Conservation (phyloP, 2,888 invertebrate species). For the Ptilodon capucinus region DNA sequence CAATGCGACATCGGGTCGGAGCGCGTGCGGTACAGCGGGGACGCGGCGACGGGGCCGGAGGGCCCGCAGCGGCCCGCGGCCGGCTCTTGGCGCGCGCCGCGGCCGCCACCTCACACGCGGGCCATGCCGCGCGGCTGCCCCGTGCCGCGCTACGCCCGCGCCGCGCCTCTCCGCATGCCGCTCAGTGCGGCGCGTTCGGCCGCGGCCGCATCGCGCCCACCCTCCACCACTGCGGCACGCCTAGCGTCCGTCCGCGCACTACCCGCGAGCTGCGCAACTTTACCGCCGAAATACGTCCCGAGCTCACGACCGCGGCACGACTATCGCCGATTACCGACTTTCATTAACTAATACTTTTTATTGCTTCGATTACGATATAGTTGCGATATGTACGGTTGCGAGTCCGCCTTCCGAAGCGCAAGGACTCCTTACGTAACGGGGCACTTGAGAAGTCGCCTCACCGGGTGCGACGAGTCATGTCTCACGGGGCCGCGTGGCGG, state of each 20-base stretch:
- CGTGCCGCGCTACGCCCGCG: conserved; percentile 33
- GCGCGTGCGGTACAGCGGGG: conserved; percentile 59
- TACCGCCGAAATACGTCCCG: conserved; percentile 34
- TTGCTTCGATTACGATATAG: conserved; percentile 39
- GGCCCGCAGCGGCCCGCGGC: conserved; percentile 75
- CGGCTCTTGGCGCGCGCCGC: conserved; percentile 59
- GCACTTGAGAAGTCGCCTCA: conserved; percentile 67
- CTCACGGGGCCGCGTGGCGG: conserved; percentile 62
- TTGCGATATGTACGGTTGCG: conserved; percentile 48
- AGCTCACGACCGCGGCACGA: conserved; percentile 32
- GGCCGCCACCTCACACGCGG: conserved; percentile 62
- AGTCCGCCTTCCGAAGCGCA: conserved; percentile 31
- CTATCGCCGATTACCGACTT: conserved; percentile 6
- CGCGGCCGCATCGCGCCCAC: conserved; percentile 50
- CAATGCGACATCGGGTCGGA: conserved; percentile 77
- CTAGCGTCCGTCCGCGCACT: conserved; percentile 41
- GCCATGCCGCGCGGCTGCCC: conserved; percentile 47
- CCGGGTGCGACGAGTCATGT: conserved; percentile 71
- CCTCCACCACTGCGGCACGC: conserved; percentile 59
- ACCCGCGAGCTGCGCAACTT: conserved; percentile 40
- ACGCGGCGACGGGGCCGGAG: conserved; percentile 66
- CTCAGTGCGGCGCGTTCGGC: conserved; percentile 41
- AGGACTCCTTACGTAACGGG: conserved; percentile 66
- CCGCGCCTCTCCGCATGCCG: conserved; percentile 51
- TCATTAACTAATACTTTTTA: conserved; percentile 25